Evolutionary conservation across 2,888 invertebrate genomes (phyloP).

Genomic region (Pharmacophagus antenor): DNA sequence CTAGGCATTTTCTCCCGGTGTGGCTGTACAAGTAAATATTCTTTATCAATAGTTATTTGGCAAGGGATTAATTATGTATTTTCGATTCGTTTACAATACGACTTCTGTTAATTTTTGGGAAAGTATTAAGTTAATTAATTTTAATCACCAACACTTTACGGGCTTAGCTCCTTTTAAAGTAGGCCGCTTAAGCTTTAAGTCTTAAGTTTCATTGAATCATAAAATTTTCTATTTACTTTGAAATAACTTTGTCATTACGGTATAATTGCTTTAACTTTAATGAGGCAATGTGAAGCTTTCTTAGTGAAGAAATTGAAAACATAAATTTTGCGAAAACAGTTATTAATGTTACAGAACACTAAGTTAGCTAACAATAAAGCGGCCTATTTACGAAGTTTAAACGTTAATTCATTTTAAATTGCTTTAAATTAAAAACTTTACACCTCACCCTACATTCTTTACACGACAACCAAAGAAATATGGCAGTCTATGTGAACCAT

Average conservation of each 20-base stretch:
- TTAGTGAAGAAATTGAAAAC: slow-evolving; percentile 27
- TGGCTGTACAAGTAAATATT: too few relatives aligned
- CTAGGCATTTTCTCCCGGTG: too few relatives aligned
- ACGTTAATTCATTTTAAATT: slow-evolving; percentile 19
- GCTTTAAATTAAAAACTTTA: slow-evolving; percentile 1
- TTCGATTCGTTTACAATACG: slow-evolving; percentile 16
- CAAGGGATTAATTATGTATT: slow-evolving; percentile 16
- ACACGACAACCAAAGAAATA: background rate
- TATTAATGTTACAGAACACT: slow-evolving; percentile 21
- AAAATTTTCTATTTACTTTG: slow-evolving; percentile 31
- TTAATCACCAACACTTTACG: slow-evolving; percentile 25
- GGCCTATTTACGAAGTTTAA: slow-evolving; percentile 12
- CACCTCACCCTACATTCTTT: background rate
- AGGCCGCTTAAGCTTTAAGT: slow-evolving; percentile 24
- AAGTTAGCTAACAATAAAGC: slow-evolving; percentile 21
- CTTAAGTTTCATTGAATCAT: slow-evolving; percentile 29
- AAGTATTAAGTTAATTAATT: slow-evolving; percentile 30
- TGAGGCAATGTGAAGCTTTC: slow-evolving; percentile 27
- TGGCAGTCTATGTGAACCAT: background rate
- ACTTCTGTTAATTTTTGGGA: slow-evolving; percentile 19
- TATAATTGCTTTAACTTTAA: slow-evolving; percentile 30
- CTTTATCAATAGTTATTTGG: too few relatives aligned
- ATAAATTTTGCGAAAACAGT: slow-evolving; percentile 26
- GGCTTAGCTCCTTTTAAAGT: slow-evolving; percentile 25
- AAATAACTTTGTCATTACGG: slow-evolving; percentile 28